A percentile compares a stretch with the other conserved stretches of the same genome.
Conservation (phyloP, 2,113 vertebrate species). For the Scartelaos histophorus region DNA sequence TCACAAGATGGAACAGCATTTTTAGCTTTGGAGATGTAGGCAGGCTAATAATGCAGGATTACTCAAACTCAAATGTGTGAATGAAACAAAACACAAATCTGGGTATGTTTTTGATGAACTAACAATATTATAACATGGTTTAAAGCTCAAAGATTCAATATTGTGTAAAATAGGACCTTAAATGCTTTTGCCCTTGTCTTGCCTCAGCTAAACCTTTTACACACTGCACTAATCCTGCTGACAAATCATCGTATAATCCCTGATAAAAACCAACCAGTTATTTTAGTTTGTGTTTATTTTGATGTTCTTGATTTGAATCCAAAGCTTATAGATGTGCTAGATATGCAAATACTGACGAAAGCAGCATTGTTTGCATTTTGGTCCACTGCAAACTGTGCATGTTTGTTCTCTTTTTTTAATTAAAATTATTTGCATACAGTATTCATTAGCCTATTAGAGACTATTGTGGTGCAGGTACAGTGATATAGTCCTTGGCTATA, state of each 20-base stretch:
- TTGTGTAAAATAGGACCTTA: too few species aligned
- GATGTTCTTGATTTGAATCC: constrained; percentile 1
- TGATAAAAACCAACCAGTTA: background rate
- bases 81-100: too few species aligned
- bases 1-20: too few species aligned
- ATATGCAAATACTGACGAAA: background rate
- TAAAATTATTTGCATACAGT: background rate
- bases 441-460: background rate
- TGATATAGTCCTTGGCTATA: too few species aligned
- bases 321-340: background rate
- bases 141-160: too few species aligned
- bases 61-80: too few species aligned
- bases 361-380: background rate
- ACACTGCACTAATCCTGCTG: background rate
- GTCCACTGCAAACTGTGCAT: too few species aligned
- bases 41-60: too few species aligned
- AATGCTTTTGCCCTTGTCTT: background rate
- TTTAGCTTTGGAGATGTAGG: too few species aligned
- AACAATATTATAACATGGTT: too few species aligned
- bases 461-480: background rate
- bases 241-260: background rate
- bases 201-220: constrained; percentile 18
- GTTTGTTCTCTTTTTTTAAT: background rate
- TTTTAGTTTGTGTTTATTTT: background rate
- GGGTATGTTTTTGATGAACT: too few species aligned